Base-by-base conservation (phyloP, 2,888 invertebrate genomes). In the Chironomus tentans region DNA sequence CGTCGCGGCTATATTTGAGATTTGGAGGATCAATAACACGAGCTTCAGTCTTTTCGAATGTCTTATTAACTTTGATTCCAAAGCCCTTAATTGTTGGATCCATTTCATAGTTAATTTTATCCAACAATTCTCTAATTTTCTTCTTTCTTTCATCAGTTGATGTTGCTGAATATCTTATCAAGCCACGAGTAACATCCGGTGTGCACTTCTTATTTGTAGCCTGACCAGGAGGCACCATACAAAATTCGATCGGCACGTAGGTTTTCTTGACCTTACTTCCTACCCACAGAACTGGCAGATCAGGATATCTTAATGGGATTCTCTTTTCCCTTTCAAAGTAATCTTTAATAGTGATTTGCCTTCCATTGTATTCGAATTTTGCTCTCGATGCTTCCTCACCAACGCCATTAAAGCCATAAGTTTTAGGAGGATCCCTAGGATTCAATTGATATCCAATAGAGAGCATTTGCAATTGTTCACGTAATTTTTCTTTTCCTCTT, bases 151-250 rank as follows among this genome's bases (percentile, higher is more conserved):
- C 87, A 7, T 88, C 85, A 0, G 98, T 93, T 0, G 89, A 87
- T 0, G 94, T 91, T 0, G 98, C 97, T 0, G 98, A 93, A 61
- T 88, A 86, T 81, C 85, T 89, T 74, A 98, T 96, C 95, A 99
- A 96, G 0, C 87, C 88, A 0, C 92, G 86, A 0, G 97, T 92
- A 83, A 98, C 97, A 46, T 82, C 85, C 46, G 95, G 92, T 5
- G 90, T 91, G 81, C 98, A 86, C 82, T 96, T 96, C 80, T 90
- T 83, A 77, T 81, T 81, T 15, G 81, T 90, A 75, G 84, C 91
- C 86, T 98, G 97, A 0, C 94, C 95, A 56, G 87, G 87, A 0
- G 91, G 86, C 21, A 98, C 89, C 7, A 87, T 87, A 80, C 95
- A 91, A 7, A 95, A 85, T 85, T 98, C 98, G 56, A 92, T 84